Base-by-base conservation (phyloP, 2,888 invertebrate genomes). In the Lepidocyrtinus sp. region DNA sequence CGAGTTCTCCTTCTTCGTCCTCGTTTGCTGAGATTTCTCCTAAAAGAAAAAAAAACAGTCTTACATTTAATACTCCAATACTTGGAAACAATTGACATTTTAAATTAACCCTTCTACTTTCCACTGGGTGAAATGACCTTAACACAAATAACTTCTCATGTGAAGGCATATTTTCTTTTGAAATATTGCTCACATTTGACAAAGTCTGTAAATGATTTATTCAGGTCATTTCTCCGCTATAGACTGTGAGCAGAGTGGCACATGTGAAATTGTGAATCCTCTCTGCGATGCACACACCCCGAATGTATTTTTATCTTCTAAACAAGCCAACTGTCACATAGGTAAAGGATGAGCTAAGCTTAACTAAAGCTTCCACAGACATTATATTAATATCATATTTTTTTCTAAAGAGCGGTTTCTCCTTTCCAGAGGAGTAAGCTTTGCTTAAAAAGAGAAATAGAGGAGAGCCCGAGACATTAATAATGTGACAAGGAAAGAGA, bases 11-110 rank as follows among this genome's bases (percentile, higher is more conserved):
- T 68, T 85, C 86, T 73, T 86, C 86, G 72, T 86, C 86, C 84
- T 86, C 86, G 86, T 85, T 85, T 70, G 84, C 85, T 83, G 86
- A 86, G 84, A 81, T 84, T 84, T 85, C 86, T 84, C 86, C 86
- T 86, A 80, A 69, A 65, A 59, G 62, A 67, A 26, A 21, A 55
- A 76, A 67, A 17, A n/a, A n/a, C n/a, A 65, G 70, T 22, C 64
- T 19, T 9, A 74, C 65, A 65, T 22, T 27, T 55, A 46, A 69
- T 15, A 2, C 21, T 17, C 9, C 21, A 19, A 26, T 67, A 22
- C 24, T 25, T 25, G 9, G n/a, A 12, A 22, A 68, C 12, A 45
- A n/a, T n/a, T 45, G 67, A 17, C 17, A 27, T n/a, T 45, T 59
- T 67, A 36, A 67, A 21, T 67, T 45, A 67, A 67, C 19, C 7